Conservation (phyloP, 2,888 invertebrate species). For the Elysia crispata region DNA sequence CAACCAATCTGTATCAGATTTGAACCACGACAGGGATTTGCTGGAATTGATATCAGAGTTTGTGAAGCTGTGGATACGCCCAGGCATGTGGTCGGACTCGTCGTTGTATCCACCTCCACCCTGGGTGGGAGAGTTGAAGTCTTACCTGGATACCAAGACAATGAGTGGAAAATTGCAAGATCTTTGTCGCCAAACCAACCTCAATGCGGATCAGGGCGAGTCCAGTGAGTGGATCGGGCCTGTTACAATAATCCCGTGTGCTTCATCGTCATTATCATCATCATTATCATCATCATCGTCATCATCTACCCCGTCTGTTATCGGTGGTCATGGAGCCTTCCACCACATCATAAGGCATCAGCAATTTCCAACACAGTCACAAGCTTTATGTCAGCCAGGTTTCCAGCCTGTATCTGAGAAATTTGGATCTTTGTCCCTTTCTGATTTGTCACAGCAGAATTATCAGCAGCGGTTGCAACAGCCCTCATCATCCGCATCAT, state of each 20-base stretch:
- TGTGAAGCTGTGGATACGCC: too few species aligned
- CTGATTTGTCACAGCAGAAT: neutral
- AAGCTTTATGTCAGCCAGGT: neutral
- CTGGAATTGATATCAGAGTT: too few species aligned
- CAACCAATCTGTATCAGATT: too few species aligned
- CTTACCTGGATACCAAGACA: neutral
- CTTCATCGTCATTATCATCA: neutral
- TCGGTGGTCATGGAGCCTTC: too few species aligned
- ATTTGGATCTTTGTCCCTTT: conserved; percentile 1
- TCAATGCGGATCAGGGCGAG: too few species aligned
- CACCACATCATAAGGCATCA: neutral
- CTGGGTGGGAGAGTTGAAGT: neutral
- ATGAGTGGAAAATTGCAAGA: neutral
- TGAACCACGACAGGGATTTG: too few species aligned
- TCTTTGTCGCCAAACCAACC: too few species aligned
- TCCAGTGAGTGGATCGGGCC: neutral
- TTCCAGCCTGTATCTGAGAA: neutral
- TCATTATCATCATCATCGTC: neutral
- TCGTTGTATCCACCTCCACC: neutral
- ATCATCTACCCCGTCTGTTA: neutral
- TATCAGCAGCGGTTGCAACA: neutral
- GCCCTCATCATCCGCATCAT: neutral
- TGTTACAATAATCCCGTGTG: neutral
- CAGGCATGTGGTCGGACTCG: too few species aligned
- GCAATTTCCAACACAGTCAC: too few species aligned